phyloP scores from a whole-genome alignment of 2,888 invertebrate genomes.

The Troides aeacus region DNA sequence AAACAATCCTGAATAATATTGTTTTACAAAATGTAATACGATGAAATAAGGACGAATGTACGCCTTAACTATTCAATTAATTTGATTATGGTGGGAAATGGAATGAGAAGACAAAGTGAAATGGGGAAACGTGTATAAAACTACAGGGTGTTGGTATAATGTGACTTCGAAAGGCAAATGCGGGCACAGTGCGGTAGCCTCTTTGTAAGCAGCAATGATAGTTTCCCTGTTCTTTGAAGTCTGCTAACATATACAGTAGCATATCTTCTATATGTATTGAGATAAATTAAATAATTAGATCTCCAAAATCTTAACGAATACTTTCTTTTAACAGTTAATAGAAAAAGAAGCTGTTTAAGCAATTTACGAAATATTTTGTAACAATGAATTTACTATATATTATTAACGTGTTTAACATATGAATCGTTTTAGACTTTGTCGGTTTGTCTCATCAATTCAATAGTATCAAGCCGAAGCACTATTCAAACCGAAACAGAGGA shows the following conservation, averaged over 20 bases:
- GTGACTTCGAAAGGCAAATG: slow-evolving; percentile 21
- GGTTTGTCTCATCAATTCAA: too few species aligned
- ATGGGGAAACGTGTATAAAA: background rate
- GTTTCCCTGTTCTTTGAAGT: background rate
- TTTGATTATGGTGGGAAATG: background rate
- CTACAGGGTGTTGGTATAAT: slow-evolving; percentile 6
- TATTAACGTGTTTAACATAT: too few species aligned
- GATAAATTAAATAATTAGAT: background rate
- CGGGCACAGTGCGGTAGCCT: slow-evolving; percentile 8
- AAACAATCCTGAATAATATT: too few species aligned
- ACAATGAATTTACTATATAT: too few species aligned
- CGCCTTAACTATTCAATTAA: background rate
- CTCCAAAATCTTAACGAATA: background rate
- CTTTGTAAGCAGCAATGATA: slow-evolving; percentile 4
- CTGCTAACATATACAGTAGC: background rate
- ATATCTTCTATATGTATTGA: background rate
- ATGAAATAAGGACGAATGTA: too few species aligned
- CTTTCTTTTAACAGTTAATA: background rate
- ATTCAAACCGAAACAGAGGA: too few species aligned
- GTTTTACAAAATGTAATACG: too few species aligned
- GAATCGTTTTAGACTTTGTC: too few species aligned
- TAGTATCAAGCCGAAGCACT: too few species aligned
- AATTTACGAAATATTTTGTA: background rate
- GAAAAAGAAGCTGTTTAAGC: background rate
- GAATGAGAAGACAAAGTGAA: background rate